Evolutionary conservation across 2,797 vertebrate genomes (phyloP).

Genomic region (Sardinella longiceps): DNA sequence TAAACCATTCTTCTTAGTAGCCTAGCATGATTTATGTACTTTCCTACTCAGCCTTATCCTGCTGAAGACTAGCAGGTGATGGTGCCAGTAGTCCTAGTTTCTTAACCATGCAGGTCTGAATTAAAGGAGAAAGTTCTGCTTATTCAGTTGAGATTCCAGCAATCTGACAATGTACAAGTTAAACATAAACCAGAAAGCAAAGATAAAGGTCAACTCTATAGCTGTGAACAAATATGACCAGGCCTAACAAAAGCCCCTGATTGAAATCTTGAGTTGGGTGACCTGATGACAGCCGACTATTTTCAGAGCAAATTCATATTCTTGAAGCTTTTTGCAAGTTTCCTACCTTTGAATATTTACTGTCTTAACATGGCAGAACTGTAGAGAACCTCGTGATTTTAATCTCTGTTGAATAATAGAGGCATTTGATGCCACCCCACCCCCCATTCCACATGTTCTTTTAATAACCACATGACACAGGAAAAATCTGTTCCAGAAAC

Average conservation of each 20-base stretch:
- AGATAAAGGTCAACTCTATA: neutral
- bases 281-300: neutral
- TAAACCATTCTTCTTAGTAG: too few species aligned
- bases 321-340: neutral
- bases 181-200: neutral
- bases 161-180: neutral
- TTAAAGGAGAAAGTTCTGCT: neutral
- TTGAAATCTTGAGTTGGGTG: neutral
- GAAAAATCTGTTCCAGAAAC: conserved; percentile 28
- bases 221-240: neutral
- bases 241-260: neutral
- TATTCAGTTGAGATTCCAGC: neutral
- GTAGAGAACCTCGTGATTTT: conserved; percentile 52
- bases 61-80: neutral
- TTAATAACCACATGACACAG: conserved; percentile 44
- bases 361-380: conserved; percentile 49
- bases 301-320: neutral
- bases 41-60: neutral
- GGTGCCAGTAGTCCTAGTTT: neutral
- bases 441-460: conserved; percentile 35
- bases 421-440: conserved; percentile 49
- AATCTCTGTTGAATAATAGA: conserved; percentile 48
- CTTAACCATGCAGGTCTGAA: neutral
- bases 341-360: conserved; percentile 47
- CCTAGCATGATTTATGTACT: too few species aligned